These are phyloP conservation scores for Geothlypis trichas DNA, from an alignment of 2,113 vertebrate genomes.

Conservation along the genomic window DNA sequence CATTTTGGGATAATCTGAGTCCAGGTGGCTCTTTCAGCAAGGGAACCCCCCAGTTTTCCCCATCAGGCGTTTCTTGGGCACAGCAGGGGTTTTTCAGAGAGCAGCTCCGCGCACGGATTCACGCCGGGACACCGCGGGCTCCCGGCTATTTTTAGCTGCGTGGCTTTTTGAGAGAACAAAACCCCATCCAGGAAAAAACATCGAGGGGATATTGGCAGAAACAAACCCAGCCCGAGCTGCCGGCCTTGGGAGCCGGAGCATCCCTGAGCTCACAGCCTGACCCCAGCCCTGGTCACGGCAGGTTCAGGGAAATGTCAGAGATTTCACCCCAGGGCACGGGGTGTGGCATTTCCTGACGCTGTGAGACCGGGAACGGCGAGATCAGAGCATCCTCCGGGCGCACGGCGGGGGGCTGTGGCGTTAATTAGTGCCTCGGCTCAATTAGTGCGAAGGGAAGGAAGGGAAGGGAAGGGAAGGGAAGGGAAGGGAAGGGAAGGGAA, in stretches of 20 bases:
- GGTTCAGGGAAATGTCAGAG: neutral
- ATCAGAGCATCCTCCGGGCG: neutral
- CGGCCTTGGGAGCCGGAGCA: neutral
- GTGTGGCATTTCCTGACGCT: neutral
- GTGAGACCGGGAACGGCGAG: rapidly evolving
- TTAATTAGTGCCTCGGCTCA: neutral
- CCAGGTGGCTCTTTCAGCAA: neutral
- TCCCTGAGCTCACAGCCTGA: rapidly evolving
- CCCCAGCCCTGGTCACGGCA: rapidly evolving
- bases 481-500: too few relatives aligned
- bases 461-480: too few relatives aligned
- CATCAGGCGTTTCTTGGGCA: neutral
- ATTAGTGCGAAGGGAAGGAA: rapidly evolving
- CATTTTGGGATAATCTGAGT: rapidly evolving
- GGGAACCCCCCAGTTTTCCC: neutral
- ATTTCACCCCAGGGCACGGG: neutral
- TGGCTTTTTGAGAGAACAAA: constrained; percentile 29
- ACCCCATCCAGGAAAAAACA: neutral
- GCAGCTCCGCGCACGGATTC: neutral
- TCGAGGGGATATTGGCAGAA: rapidly evolving
- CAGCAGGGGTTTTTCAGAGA: neutral
- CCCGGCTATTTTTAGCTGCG: neutral
- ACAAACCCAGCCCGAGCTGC: rapidly evolving
- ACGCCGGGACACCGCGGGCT: neutral
- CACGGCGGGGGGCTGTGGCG: neutral